Evolutionary conservation across 2,113 vertebrate species (phyloP).

Genomic region (Hyla sarda): DNA sequence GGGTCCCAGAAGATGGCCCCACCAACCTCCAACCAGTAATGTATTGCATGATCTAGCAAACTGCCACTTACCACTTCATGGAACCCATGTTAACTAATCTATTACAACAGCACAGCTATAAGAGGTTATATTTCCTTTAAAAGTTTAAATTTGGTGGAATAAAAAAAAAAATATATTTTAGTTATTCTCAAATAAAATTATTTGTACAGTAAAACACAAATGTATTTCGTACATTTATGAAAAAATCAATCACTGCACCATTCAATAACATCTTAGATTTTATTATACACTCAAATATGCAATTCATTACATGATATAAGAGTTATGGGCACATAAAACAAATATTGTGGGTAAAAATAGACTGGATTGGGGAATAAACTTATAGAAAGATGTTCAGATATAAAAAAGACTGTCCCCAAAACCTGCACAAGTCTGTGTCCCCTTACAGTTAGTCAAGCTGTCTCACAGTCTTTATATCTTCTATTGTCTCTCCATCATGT

Average conservation of each 20-base stretch:
- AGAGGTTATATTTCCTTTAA: background rate
- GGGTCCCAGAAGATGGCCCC: too few relatives aligned
- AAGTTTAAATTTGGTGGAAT: background rate
- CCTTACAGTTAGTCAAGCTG: slow-evolving; percentile 3
- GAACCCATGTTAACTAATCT: background rate
- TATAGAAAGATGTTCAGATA: background rate
- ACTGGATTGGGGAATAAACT: background rate
- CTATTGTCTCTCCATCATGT: background rate
- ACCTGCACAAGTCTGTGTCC: background rate
- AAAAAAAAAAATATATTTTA: background rate
- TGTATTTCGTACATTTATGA: background rate
- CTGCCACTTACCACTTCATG: too few relatives aligned
- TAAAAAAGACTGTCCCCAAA: background rate
- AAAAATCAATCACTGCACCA: background rate
- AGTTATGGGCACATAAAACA: background rate
- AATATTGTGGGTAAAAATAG: background rate
- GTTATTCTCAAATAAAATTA: background rate
- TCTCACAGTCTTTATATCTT: slow-evolving; percentile 42
- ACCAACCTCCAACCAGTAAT: too few relatives aligned
- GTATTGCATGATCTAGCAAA: too few relatives aligned
- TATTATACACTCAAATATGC: background rate
- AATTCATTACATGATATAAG: background rate
- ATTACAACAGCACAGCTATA: background rate
- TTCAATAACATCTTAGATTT: background rate
- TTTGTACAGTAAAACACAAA: background rate